These are phyloP conservation scores for Acrobasis consociella DNA, from an alignment of 2,888 invertebrate species.

Conservation along the genomic window DNA sequence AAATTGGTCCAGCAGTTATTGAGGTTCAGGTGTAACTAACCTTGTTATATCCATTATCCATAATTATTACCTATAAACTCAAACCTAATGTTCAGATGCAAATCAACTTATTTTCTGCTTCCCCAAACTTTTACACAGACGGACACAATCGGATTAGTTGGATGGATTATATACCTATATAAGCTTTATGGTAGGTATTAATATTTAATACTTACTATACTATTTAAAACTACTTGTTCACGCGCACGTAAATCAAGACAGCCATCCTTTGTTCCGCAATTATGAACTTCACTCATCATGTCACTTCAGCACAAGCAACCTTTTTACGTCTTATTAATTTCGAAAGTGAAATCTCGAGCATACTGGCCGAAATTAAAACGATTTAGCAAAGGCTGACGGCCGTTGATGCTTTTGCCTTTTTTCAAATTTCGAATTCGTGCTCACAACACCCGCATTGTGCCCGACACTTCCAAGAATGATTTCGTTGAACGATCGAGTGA, in stretches of 20 bases:
- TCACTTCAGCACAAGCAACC: background rate
- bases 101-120: too few species aligned
- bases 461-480: constrained; percentile 78
- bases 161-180: too few species aligned
- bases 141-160: too few species aligned
- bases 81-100: too few species aligned
- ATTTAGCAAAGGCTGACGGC: constrained; percentile 61
- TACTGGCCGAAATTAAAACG: constrained; percentile 46
- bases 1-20: too few species aligned
- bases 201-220: too few species aligned
- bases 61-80: too few species aligned
- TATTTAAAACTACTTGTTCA: too few species aligned
- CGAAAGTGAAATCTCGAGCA: constrained; percentile 12
- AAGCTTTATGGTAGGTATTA: too few species aligned
- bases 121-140: too few species aligned
- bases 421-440: constrained; percentile 70
- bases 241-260: background rate
- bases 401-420: constrained; percentile 54
- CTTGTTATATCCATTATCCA: too few species aligned
- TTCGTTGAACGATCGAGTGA: constrained; percentile 61
- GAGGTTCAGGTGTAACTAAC: too few species aligned
- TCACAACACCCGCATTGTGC: constrained; percentile 80
- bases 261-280: background rate
- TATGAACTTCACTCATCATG: background rate
- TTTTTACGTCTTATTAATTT: constrained; percentile 8